These are phyloP conservation scores for Electrophaes corylata DNA, from an alignment of 2,888 invertebrate species.

Conservation along the genomic window DNA sequence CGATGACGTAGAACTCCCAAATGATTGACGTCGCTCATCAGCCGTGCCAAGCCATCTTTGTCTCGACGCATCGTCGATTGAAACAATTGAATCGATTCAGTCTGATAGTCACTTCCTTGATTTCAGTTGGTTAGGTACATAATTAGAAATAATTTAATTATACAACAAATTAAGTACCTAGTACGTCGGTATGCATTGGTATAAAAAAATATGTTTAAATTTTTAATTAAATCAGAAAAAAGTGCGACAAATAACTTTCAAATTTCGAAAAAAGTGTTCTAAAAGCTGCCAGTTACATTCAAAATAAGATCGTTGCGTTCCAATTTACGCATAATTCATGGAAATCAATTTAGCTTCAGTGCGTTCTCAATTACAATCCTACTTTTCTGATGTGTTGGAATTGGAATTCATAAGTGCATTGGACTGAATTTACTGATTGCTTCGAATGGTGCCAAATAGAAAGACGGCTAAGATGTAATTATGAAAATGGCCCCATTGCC, in stretches of 20 bases:
- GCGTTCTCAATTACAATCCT: slow-evolving; percentile 38
- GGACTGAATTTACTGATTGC: slow-evolving; percentile 25
- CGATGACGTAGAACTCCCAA: slow-evolving; percentile 40
- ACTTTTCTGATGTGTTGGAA: slow-evolving; percentile 24
- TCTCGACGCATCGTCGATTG: slow-evolving; percentile 36
- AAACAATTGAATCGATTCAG: slow-evolving; percentile 48
- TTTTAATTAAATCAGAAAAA: no score
- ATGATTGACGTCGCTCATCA: slow-evolving; percentile 44
- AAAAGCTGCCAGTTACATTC: slow-evolving; percentile 24
- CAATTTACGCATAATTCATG: slow-evolving; percentile 33
- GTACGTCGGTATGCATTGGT: no score
- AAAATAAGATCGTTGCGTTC: slow-evolving; percentile 24
- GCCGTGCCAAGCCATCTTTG: slow-evolving; percentile 52
- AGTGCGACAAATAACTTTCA: neutral
- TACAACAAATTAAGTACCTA: neutral
- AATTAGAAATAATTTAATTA: neutral
- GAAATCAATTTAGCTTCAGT: slow-evolving; percentile 31
- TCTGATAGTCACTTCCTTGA: slow-evolving; percentile 49
- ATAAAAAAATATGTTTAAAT: neutral
- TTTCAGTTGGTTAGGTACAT: slow-evolving; percentile 24
- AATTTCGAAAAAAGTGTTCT: slow-evolving; percentile 16
- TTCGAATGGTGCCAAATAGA: slow-evolving; percentile 12
- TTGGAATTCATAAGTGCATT: slow-evolving; percentile 37
- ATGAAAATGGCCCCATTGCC: slow-evolving; percentile 56
- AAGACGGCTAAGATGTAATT: slow-evolving; percentile 18